phyloP scores from a whole-genome alignment of 2,797 vertebrate species.

The Sciaenops ocellatus region DNA sequence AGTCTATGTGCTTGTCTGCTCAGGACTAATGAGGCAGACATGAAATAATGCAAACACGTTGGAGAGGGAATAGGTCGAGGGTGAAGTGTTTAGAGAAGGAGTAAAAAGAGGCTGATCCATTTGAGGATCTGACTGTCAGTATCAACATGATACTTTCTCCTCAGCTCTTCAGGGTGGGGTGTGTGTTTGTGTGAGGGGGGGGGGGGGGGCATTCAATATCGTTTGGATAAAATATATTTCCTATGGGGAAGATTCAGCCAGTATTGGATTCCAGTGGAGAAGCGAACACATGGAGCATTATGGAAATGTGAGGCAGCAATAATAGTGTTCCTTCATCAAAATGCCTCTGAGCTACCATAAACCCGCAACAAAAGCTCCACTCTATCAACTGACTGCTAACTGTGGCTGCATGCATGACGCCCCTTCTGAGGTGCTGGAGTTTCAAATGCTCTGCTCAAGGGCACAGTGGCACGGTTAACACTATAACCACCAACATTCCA shows the following conservation, averaged over 20 bases:
- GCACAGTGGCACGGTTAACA: constrained; percentile 2
- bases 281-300: constrained; percentile 40
- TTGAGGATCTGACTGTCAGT: constrained; percentile 14
- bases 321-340: constrained; percentile 50
- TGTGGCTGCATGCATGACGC: not conserved
- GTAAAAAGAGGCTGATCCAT: constrained; percentile 2
- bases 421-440: constrained; percentile 1
- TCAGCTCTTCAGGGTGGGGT: not conserved
- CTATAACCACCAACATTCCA: too few relatives aligned
- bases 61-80: constrained; percentile 9
- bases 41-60: constrained; percentile 21
- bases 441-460: constrained; percentile 26
- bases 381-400: constrained; percentile 33
- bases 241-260: constrained; percentile 43
- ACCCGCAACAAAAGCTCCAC: constrained; percentile 46
- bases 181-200: not conserved
- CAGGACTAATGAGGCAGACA: constrained; percentile 37
- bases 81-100: constrained; percentile 4
- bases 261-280: constrained; percentile 44
- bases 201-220: constrained; percentile 26
- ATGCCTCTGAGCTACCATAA: constrained; percentile 50
- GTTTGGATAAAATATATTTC: constrained; percentile 55
- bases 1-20: constrained; percentile 1
- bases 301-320: constrained; percentile 64
- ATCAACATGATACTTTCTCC: constrained; percentile 24